phyloP scores from a whole-genome alignment of 2,113 vertebrate genomes.

The Rhinolophus ferrumequinum region DNA sequence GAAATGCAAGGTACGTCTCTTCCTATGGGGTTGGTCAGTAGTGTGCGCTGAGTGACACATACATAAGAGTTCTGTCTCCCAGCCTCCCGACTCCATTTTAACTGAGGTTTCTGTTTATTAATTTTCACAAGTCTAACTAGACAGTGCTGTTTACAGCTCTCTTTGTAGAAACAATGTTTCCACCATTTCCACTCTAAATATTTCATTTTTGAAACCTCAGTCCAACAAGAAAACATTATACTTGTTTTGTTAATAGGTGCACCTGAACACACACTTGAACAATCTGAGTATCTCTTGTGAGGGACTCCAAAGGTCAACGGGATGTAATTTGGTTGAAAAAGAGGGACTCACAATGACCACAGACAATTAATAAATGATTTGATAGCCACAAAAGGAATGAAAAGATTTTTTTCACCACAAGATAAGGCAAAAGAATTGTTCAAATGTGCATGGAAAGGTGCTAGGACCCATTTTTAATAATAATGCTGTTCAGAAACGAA shows the following conservation, averaged over 20 bases:
- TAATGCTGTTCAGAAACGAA: constrained; percentile 27
- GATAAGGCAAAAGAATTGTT: background rate
- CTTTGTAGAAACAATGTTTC: background rate
- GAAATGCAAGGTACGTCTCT: background rate
- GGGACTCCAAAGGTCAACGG: background rate
- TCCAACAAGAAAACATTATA: background rate
- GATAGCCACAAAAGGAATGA: background rate
- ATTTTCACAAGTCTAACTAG: background rate
- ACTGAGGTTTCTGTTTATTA: background rate
- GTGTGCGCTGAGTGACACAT: background rate
- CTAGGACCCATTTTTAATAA: background rate
- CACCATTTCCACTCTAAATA: background rate
- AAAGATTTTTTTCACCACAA: background rate
- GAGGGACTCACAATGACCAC: background rate
- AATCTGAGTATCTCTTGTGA: background rate
- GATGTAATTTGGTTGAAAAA: background rate
- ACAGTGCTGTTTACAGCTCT: constrained; percentile 3
- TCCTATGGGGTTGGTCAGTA: background rate
- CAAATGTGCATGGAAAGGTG: background rate
- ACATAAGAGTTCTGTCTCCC: background rate
- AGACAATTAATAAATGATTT: background rate
- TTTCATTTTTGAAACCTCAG: background rate
- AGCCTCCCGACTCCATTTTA: background rate
- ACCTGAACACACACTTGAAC: background rate
- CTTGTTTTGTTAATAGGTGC: background rate